Conservation (phyloP, 2,113 vertebrate species). For the Cyanoliseus patagonus region DNA sequence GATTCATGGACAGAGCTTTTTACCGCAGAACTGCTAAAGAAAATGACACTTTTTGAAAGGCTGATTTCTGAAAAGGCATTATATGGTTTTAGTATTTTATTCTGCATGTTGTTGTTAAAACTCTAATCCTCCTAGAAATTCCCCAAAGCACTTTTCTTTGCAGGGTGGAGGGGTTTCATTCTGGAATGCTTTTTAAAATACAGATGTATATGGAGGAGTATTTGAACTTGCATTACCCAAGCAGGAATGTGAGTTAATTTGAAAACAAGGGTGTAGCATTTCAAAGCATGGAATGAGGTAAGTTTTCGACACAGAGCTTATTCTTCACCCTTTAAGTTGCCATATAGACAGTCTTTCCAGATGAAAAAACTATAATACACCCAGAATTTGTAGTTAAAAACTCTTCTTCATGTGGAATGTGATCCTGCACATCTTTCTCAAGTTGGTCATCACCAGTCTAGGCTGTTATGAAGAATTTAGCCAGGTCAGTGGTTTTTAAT, state of each 20-base stretch:
- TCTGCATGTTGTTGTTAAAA: background rate
- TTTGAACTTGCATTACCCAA: background rate
- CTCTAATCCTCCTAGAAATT: slow-evolving; percentile 22
- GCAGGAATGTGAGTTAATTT: background rate
- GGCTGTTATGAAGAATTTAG: background rate
- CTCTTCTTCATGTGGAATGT: background rate
- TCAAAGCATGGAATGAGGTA: background rate
- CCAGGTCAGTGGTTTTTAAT: background rate
- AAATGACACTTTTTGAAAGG: slow-evolving; percentile 6
- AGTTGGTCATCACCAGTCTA: background rate
- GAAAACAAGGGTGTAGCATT: slow-evolving; percentile 8
- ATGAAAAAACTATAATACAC: background rate
- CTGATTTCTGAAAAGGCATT: background rate
- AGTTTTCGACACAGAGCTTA: background rate
- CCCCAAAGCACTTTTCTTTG: slow-evolving; percentile 2
- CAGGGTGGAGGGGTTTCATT: background rate
- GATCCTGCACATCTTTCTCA: background rate
- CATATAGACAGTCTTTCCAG: background rate
- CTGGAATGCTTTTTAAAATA: slow-evolving; percentile 13
- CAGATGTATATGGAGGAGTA: background rate
- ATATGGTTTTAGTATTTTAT: background rate
- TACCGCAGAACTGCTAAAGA: background rate
- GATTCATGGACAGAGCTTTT: background rate
- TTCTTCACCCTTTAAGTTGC: background rate
- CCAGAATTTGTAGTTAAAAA: background rate